A percentile compares a stretch with the other conserved stretches of the same genome.
These are phyloP conservation scores for Trisateles emortualis DNA, from an alignment of 2,888 invertebrate species.

Conservation along the genomic window DNA sequence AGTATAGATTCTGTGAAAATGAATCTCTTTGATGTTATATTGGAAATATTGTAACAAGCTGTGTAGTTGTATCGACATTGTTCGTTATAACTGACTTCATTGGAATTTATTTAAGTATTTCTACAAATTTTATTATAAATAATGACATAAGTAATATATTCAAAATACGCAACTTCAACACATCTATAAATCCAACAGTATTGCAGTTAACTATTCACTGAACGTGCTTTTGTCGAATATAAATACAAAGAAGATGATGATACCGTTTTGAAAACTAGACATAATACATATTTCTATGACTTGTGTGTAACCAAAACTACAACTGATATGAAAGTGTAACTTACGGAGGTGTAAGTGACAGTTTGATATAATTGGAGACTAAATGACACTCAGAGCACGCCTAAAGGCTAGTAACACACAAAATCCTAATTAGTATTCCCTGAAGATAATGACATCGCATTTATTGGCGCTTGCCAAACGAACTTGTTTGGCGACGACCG, in stretches of 20 bases:
- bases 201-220: too few relatives aligned
- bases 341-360: slow-evolving; percentile 18
- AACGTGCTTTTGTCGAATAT: too few relatives aligned
- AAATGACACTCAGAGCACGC: slow-evolving; percentile 7
- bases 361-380: slow-evolving; percentile 15
- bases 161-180: too few relatives aligned
- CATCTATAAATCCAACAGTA: too few relatives aligned
- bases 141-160: too few relatives aligned
- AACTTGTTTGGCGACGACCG: slow-evolving; percentile 29
- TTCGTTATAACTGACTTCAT: not conserved
- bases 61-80: slow-evolving; percentile 1
- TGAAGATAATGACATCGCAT: slow-evolving; percentile 25
- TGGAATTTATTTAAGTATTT: not conserved
- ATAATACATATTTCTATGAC: slow-evolving; percentile 4
- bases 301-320: slow-evolving; percentile 5
- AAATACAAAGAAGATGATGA: too few relatives aligned
- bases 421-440: slow-evolving; percentile 30
- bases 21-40: slow-evolving; percentile 28
- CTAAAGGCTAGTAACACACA: slow-evolving; percentile 8
- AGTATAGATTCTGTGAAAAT: not conserved
- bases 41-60: slow-evolving; percentile 16
- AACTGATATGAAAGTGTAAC: too few relatives aligned
- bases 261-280: too few relatives aligned
- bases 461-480: slow-evolving; percentile 37
- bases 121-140: too few relatives aligned